Evolutionary conservation across 2,888 invertebrate genomes (phyloP).

Genomic region (Acronicta leporina): DNA sequence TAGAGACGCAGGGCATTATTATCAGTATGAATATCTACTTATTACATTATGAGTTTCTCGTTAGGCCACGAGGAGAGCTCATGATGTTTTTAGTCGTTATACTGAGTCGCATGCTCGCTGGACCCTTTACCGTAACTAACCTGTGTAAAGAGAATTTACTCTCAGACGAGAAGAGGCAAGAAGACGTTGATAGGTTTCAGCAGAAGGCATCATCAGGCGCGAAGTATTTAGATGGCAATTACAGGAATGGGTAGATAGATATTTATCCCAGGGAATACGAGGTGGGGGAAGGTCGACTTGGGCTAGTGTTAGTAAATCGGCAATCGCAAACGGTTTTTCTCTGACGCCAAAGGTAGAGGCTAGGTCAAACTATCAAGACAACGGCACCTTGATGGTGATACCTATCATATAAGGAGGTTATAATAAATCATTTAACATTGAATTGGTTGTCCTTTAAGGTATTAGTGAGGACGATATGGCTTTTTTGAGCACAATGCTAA

Average conservation of each 20-base stretch:
- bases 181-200: neutral
- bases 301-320: slow-evolving; percentile 2
- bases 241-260: neutral
- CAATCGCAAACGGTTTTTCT: too few species aligned
- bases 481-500: too few species aligned
- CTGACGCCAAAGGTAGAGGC: neutral
- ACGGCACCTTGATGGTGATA: neutral
- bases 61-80: too few species aligned
- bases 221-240: neutral
- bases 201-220: neutral
- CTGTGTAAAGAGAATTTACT: neutral
- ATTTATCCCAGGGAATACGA: neutral
- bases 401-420: neutral
- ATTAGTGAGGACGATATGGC: neutral
- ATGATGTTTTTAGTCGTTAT: too few species aligned
- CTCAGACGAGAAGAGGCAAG: neutral
- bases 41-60: too few species aligned
- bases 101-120: too few species aligned
- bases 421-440: neutral
- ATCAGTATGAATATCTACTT: too few species aligned
- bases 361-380: neutral
- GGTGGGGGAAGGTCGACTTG: neutral
- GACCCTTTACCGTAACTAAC: neutral
- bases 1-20: too few species aligned
- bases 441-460: neutral